These are phyloP conservation scores for Podabrus alpinus DNA, from an alignment of 2,888 invertebrate species.

Conservation along the genomic window DNA sequence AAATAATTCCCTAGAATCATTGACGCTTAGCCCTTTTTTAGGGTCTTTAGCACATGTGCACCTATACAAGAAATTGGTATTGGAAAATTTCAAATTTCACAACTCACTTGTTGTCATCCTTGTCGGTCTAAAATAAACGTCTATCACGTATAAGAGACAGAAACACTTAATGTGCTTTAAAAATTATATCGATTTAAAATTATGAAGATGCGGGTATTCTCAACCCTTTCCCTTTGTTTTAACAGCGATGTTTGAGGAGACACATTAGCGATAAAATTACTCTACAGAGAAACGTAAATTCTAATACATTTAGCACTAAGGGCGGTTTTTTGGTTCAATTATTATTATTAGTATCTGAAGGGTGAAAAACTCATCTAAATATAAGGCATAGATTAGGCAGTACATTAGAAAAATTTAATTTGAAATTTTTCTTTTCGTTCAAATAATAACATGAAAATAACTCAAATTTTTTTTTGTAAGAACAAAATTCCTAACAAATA, in stretches of 20 bases:
- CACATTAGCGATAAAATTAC: conserved; percentile 51
- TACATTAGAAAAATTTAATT: not conserved
- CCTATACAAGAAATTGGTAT: conserved; percentile 28
- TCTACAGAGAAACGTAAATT: conserved; percentile 53
- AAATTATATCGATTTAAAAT: conserved; percentile 28
- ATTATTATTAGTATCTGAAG: conserved; percentile 39
- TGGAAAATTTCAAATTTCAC: conserved; percentile 20
- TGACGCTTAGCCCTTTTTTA: conserved; percentile 53
- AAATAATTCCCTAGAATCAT: conserved; percentile 53
- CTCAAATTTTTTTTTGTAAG: not conserved
- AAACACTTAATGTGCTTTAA: conserved; percentile 21
- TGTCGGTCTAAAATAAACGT: not conserved
- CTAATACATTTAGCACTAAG: conserved; percentile 49
- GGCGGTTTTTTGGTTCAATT: conserved; percentile 45
- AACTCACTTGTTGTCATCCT: conserved; percentile 11
- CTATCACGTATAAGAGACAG: conserved; percentile 2
- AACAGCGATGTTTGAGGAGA: conserved; percentile 47
- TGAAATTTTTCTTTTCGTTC: not conserved
- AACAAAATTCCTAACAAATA: not conserved
- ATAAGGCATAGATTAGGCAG: not conserved
- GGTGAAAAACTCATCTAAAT: conserved; percentile 12
- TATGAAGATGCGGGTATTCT: conserved; percentile 46
- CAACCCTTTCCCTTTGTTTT: conserved; percentile 50
- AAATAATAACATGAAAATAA: not conserved
- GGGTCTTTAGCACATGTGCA: conserved; percentile 48